A percentile compares a stretch with the other conserved stretches of the same genome.
These are phyloP conservation scores for Aptenodytes patagonicus DNA, from an alignment of 2,113 vertebrate genomes.

Conservation along the genomic window DNA sequence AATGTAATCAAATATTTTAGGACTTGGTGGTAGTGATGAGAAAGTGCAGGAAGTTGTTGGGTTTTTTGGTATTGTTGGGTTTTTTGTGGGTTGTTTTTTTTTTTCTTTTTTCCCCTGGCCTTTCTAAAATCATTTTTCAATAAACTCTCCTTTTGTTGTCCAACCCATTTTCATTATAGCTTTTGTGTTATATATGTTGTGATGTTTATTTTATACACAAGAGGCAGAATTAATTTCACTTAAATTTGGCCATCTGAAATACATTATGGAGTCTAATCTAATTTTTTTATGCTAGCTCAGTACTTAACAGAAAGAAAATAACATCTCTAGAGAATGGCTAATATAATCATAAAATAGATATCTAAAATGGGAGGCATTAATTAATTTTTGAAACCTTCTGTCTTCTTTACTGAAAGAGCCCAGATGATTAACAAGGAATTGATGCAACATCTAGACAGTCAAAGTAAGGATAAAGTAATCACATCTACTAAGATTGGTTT, in stretches of 20 bases:
- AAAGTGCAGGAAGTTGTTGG: not conserved
- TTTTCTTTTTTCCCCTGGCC: accelerated
- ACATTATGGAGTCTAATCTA: not conserved
- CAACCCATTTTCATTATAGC: not conserved
- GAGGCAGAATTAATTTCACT: not conserved
- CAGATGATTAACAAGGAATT: not conserved
- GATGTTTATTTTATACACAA: not conserved
- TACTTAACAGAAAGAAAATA: not conserved
- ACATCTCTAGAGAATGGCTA: not conserved
- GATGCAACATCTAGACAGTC: not conserved
- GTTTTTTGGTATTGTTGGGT: accelerated
- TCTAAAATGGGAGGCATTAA: not conserved
- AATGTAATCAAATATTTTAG: not conserved
- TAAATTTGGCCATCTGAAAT: not conserved
- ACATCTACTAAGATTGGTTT: not conserved
- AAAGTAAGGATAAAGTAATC: not conserved
- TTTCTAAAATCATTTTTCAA: not conserved
- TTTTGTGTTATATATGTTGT: not conserved
- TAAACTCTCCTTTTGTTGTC: not conserved
- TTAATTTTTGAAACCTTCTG: not conserved
- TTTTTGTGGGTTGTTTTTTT: not conserved
- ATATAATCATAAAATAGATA: not conserved
- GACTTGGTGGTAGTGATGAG: not conserved
- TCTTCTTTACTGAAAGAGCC: not conserved
- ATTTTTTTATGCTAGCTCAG: not conserved